phyloP scores from a whole-genome alignment of 30 jellyfish, hydroid and myxozoan species.

The Aurelia coerulea region DNA sequence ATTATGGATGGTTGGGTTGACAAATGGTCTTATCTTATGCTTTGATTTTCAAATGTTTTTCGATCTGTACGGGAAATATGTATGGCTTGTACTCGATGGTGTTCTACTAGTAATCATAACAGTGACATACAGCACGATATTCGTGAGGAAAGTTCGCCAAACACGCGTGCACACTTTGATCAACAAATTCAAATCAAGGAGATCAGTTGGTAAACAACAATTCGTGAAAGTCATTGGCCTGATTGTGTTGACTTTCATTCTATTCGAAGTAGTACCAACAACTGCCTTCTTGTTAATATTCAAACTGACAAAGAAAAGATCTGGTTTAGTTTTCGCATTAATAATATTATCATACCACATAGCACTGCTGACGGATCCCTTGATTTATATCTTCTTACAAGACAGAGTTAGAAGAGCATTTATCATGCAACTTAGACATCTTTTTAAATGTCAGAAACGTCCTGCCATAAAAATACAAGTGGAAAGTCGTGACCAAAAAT shows the following conservation, averaged over 20 bases:
- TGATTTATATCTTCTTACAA: conserved; percentile 60
- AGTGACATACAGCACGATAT: conserved; percentile 32
- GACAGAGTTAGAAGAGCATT: conserved; percentile 32
- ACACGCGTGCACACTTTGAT: background rate
- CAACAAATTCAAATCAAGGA: conserved; percentile 5
- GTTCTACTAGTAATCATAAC: conserved; percentile 10
- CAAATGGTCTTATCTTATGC: conserved; percentile 26
- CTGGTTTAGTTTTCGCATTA: conserved; percentile 12
- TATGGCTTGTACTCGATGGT: conserved; percentile 54
- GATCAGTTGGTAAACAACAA: conserved; percentile 25
- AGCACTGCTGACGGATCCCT: conserved; percentile 40
- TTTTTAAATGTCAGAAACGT: background rate
- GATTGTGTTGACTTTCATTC: conserved; percentile 32
- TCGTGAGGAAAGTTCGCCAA: conserved; percentile 15
- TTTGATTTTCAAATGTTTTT: conserved; percentile 22
- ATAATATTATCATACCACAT: conserved; percentile 18
- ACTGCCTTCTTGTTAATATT: conserved; percentile 38
- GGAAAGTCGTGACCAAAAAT: background rate
- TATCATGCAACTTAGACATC: background rate
- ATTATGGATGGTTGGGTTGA: conserved; percentile 34
- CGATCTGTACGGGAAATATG: conserved; percentile 30
- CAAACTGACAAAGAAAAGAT: conserved; percentile 33
- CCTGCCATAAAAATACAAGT: background rate
- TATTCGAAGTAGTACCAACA: conserved; percentile 62
- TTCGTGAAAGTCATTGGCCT: conserved; percentile 48